These are phyloP conservation scores for Helarctos malayanus DNA, from an alignment of 2,797 vertebrate species.

Conservation along the genomic window DNA sequence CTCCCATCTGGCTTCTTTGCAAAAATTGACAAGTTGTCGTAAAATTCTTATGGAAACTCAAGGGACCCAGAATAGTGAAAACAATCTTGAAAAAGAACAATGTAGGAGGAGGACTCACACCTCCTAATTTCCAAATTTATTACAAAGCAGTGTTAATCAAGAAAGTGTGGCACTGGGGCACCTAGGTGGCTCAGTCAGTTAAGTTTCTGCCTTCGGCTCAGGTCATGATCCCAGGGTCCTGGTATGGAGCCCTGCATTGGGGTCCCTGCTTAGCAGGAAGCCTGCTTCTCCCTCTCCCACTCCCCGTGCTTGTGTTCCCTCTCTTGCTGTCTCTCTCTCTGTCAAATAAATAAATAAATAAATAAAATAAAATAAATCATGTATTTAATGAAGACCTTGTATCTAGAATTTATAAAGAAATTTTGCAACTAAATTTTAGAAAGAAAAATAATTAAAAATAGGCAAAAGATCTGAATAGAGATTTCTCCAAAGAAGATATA, in stretches of 20 bases:
- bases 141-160: not conserved
- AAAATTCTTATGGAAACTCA: not conserved
- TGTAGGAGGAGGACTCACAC: not conserved
- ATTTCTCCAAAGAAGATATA: not conserved
- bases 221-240: not conserved
- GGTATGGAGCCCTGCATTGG: not conserved
- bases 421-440: not conserved
- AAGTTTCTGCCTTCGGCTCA: not conserved
- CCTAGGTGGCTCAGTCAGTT: not conserved
- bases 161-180: not conserved
- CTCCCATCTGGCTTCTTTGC: not conserved
- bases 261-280: not conserved
- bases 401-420: not conserved
- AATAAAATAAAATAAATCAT: not conserved
- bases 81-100: not conserved
- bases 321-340: not conserved
- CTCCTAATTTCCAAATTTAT: not conserved
- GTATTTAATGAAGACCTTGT: not conserved
- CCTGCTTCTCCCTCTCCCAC: not conserved
- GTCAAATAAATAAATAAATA: not conserved
- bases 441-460: conserved; percentile 2
- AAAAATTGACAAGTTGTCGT: not conserved
- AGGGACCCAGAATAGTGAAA: not conserved
- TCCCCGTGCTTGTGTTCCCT: not conserved
- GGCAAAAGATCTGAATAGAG: not conserved